Evolutionary conservation across 1,140 invertebrate genomes (phyloP), one percentile per base, ranked within the genome.

Genomic region (Drosophila insularis): DNA sequence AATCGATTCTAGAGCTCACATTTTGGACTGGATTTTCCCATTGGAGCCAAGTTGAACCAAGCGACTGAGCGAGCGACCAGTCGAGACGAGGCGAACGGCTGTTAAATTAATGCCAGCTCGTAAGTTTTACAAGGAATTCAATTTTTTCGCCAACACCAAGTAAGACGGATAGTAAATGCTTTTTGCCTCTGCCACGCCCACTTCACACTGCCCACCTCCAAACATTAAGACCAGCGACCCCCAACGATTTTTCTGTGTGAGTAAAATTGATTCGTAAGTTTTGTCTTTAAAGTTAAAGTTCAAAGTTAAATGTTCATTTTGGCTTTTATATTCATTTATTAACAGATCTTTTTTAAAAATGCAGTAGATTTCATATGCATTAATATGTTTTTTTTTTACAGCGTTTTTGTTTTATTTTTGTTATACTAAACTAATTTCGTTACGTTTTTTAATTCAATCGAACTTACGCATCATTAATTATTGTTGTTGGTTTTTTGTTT

Each of bases 61-160:
- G 58, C 32, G 14, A 46, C 43, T 17, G 14, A 46, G 7, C 17
- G 43, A 17, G 43, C 7, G 32, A 27, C 27, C 27, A 27, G 27
- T 27, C 27, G 27, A 27, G 27, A 27, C 27, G 35, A 37, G 32
- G 31, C 53, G 79, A 63, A 65, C 61, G 71, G 84, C 84, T 89
- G 77, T 89, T 89, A 89, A 89, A 89, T 89, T 89, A 89, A 89
- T 89, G 84, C 80, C 74, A 72, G 84, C 84, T 89, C 84, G 84
- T 89, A 89, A 89, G 84, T 89, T 89, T 89, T 89, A 84, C 84
- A 89, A 84, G 84, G 84, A 89, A 89, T 89, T 89, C 84, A 89
- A 89, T 89, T 89, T 89, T 89, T 89, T 89, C 73, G 65, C 79
- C 79, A 68, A 50, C 72, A 82, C 79, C 82, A 68, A 68, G 82